Evolutionary conservation across 1,140 invertebrate genomes (phyloP).

Genomic region (Dendroctonus valens): DNA sequence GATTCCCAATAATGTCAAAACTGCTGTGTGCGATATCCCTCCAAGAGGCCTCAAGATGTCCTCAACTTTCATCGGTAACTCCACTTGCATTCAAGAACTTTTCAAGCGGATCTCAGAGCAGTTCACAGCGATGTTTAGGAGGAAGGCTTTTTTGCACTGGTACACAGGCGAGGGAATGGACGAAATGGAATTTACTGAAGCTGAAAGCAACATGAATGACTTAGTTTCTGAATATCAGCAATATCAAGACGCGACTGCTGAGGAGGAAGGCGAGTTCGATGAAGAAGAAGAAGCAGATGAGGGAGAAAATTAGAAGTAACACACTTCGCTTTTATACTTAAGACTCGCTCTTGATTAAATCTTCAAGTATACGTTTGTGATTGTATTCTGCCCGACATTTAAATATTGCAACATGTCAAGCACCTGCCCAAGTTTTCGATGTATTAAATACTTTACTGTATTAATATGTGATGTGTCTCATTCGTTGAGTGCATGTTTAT

Average conservation of each 20-base stretch:
- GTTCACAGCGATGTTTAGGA: constrained; percentile 90
- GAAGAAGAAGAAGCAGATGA: constrained; percentile 68
- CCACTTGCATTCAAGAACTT: constrained; percentile 87
- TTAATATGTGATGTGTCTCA: too few relatives aligned
- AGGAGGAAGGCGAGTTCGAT: constrained; percentile 77
- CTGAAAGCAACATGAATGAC: constrained; percentile 84
- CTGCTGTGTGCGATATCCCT: constrained; percentile 89
- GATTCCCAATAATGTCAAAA: constrained; percentile 93
- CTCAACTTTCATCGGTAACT: constrained; percentile 88
- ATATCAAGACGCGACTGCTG: constrained; percentile 82
- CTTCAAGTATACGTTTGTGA: too few relatives aligned
- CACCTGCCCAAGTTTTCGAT: too few relatives aligned
- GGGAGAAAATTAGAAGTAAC: constrained; percentile 45
- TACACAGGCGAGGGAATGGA: constrained; percentile 88
- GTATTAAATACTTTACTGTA: too few relatives aligned
- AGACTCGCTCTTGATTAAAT: too few relatives aligned
- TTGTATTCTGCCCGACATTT: too few relatives aligned
- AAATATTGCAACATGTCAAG: too few relatives aligned
- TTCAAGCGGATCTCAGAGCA: constrained; percentile 88
- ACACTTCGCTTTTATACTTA: too few relatives aligned
- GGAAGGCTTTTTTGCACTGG: constrained; percentile 95
- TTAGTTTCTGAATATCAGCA: constrained; percentile 88
- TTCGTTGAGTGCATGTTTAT: too few relatives aligned
- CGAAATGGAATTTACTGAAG: constrained; percentile 78
- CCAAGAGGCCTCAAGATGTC: constrained; percentile 90